Conservation (phyloP, 1,140 invertebrate species). For the Ips nitidus region DNA sequence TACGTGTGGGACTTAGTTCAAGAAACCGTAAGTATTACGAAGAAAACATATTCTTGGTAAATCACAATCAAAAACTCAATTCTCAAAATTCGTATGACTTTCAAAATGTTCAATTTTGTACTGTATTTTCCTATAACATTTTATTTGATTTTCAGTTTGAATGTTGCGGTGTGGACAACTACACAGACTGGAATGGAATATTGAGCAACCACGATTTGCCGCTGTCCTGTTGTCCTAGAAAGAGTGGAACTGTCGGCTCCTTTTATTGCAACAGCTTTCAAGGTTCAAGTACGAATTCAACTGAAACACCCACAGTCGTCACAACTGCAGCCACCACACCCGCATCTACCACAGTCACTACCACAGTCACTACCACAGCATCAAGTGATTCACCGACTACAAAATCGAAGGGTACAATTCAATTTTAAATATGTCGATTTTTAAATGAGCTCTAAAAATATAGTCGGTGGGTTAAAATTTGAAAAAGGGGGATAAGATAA, state of each 20-base stretch:
- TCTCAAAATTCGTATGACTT: background rate
- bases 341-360: background rate
- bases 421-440: no score
- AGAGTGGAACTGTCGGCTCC: constrained; percentile 19
- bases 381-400: background rate
- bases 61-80: background rate
- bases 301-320: background rate
- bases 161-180: constrained; percentile 68
- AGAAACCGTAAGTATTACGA: constrained; percentile 38
- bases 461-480: no score
- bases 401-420: background rate
- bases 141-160: constrained; percentile 59
- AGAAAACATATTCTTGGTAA: background rate
- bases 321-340: background rate
- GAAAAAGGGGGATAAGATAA: no score
- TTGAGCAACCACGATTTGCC: constrained; percentile 53
- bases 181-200: constrained; percentile 61
- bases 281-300: background rate
- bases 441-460: no score
- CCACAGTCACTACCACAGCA: background rate
- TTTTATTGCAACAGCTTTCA: constrained; percentile 34
- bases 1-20: constrained; percentile 51
- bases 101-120: background rate
- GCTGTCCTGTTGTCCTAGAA: constrained; percentile 61
- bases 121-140: constrained; percentile 7